These are phyloP conservation scores for Melieria picta DNA, from an alignment of 2,888 invertebrate genomes.

Conservation along the genomic window DNA sequence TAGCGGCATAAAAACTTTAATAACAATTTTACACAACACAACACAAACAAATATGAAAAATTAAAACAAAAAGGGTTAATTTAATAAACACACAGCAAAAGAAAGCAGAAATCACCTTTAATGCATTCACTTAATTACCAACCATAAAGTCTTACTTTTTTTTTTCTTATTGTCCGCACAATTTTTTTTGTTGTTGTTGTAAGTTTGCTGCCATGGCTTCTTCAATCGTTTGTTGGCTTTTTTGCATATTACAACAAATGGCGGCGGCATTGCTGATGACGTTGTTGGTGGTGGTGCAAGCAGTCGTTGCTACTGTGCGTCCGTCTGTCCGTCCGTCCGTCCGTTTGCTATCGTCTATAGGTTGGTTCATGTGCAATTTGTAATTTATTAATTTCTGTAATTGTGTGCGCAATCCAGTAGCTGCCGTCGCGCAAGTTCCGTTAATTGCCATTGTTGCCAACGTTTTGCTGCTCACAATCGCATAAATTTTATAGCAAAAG, in stretches of 20 bases:
- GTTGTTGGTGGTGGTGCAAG: no score
- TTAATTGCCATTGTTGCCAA: constrained; percentile 38
- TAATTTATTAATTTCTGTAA: constrained; percentile 27
- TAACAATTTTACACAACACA: no score
- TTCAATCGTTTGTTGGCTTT: neutral
- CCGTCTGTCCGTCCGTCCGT: neutral
- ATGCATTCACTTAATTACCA: constrained; percentile 25
- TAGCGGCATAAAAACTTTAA: no score
- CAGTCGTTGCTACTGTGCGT: neutral
- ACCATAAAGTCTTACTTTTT: constrained; percentile 6
- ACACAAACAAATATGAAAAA: no score
- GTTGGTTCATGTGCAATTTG: neutral
- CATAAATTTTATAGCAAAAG: constrained; percentile 22
- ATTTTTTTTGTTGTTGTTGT: neutral
- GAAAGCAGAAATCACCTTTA: neutral
- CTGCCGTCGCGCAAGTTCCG: constrained; percentile 32
- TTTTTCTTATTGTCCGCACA: neutral
- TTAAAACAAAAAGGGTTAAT: neutral
- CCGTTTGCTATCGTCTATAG: neutral
- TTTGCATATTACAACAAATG: no score
- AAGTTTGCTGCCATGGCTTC: neutral
- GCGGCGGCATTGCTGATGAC: no score
- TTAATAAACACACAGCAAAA: neutral
- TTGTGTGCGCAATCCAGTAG: constrained; percentile 21
- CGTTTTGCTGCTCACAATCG: constrained; percentile 10